Conservation (phyloP, 2,888 invertebrate genomes). For the Macaria liturata region DNA sequence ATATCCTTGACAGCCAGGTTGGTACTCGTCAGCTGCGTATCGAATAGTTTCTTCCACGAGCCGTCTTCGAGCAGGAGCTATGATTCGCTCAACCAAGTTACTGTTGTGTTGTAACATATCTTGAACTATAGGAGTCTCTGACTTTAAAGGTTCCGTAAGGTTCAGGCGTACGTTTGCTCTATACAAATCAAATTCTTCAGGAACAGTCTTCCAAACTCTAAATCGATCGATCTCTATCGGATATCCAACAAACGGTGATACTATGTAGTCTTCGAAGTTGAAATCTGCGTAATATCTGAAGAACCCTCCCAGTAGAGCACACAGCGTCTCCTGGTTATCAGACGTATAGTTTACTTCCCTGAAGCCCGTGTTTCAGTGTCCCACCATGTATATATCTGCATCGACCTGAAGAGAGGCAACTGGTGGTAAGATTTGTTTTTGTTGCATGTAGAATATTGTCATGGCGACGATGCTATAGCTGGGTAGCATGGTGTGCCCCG, state of each 20-base stretch:
- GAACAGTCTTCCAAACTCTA: neutral
- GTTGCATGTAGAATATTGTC: slow-evolving; percentile 39
- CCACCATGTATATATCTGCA: neutral
- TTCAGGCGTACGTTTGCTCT: neutral
- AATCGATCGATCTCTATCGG: slow-evolving; percentile 2
- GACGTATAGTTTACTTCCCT: neutral
- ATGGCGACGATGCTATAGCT: slow-evolving; percentile 24
- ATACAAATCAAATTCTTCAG: slow-evolving; percentile 2
- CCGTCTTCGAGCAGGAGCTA: neutral
- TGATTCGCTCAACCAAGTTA: slow-evolving; percentile 1
- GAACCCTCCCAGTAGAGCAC: slow-evolving; percentile 15
- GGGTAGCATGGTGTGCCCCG: slow-evolving; percentile 3
- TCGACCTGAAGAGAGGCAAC: slow-evolving; percentile 17
- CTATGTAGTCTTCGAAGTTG: slow-evolving; percentile 10
- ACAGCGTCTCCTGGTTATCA: slow-evolving; percentile 1
- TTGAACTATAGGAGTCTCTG: neutral
- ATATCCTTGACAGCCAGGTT: neutral
- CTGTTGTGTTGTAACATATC: neutral
- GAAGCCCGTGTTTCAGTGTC: slow-evolving; percentile 2
- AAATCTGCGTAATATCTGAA: slow-evolving; percentile 20
- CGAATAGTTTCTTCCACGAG: neutral
- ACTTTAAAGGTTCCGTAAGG: neutral
- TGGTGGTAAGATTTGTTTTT: slow-evolving; percentile 22
- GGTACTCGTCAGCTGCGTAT: neutral
- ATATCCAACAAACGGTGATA: slow-evolving; percentile 13